Base-by-base conservation (phyloP, 2,113 vertebrate genomes). In the Dolichallabes microphthalmus region DNA sequence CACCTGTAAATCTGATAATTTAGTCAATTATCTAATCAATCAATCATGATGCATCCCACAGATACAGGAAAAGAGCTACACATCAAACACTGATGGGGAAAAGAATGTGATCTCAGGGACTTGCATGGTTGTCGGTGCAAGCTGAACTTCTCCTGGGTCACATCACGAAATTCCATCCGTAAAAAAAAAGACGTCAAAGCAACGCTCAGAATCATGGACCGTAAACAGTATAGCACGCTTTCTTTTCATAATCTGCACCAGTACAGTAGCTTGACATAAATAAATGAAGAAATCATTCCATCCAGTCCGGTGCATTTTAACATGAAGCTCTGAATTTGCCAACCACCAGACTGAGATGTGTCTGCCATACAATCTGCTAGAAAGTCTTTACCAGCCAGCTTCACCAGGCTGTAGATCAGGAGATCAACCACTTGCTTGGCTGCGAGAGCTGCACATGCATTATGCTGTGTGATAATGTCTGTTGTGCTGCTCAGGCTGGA, bases 351-450 rank as follows among this genome's bases (percentile, higher is more conserved):
- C 14, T n/a, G 50, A 27, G 73, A 53, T 0, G 14, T 75, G 53
- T 75, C n/a, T 75, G 45, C 50, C 12, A 2, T 15, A 53, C 45
- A 19, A 27, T 77, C 53, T 32, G 14, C 53, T 57, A 27, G 75
- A 77, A 77, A 20, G 15, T 58, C 75, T 77, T 57, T 27, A 77
- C n/a, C 27, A 32, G 35, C 27, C 17, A 11, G n/a, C 73, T 75
- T 52, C 19, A 32, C 27, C 17, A 74, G 39, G 39, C 71, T n/a
- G 71, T 50, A 77, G 69, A 61, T 63, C 82, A 75, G 19, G 30
- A 32, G 79, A 85, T 82, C 68, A 64, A 58, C 75, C 83, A 52
- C 55, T 85, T 63, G 57, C 0, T 30, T 55, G 15, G 75, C 52
- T 30, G 52, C 52, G 15, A 57, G 52, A 19, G 50, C 52, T 4